These are phyloP conservation scores for Drosophila infuscata DNA, from an alignment of 2,888 invertebrate genomes.

Conservation along the genomic window DNA sequence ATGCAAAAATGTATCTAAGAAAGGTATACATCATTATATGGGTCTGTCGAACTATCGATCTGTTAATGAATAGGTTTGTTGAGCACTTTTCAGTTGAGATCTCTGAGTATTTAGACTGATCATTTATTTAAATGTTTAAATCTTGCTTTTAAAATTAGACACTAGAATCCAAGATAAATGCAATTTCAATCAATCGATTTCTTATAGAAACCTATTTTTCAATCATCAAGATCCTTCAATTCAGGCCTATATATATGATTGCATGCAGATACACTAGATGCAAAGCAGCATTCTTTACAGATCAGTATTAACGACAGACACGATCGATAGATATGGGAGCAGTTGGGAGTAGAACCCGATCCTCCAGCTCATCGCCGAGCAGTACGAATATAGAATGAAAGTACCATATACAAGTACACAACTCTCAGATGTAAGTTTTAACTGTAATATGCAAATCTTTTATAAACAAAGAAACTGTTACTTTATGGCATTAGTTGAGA, in stretches of 20 bases:
- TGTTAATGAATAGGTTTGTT: conserved; percentile 9
- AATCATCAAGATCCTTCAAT: background rate
- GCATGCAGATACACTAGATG: conserved; percentile 10
- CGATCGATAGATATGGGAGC: background rate
- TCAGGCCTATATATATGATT: conserved; percentile 21
- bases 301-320: conserved; percentile 57
- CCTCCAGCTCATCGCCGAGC: conserved; percentile 12
- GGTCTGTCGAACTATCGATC: conserved; percentile 9
- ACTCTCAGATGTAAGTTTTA: conserved; percentile 76
- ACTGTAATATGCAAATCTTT: conserved; percentile 69
- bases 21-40: conserved; percentile 11
- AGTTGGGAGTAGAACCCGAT: background rate
- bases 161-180: conserved; percentile 3
- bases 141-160: conserved; percentile 17
- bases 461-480: conserved; percentile 71
- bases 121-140: conserved; percentile 35
- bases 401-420: conserved; percentile 62
- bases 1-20: conserved; percentile 33
- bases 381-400: conserved; percentile 43
- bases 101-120: conserved; percentile 60
- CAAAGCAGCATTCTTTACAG: conserved; percentile 59
- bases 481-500: conserved; percentile 73
- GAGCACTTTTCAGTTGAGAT: conserved; percentile 33
- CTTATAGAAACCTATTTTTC: background rate
- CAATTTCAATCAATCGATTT: conserved; percentile 23